Conservation (phyloP, 2,797 vertebrate genomes). For the Etheostoma perlongum region DNA sequence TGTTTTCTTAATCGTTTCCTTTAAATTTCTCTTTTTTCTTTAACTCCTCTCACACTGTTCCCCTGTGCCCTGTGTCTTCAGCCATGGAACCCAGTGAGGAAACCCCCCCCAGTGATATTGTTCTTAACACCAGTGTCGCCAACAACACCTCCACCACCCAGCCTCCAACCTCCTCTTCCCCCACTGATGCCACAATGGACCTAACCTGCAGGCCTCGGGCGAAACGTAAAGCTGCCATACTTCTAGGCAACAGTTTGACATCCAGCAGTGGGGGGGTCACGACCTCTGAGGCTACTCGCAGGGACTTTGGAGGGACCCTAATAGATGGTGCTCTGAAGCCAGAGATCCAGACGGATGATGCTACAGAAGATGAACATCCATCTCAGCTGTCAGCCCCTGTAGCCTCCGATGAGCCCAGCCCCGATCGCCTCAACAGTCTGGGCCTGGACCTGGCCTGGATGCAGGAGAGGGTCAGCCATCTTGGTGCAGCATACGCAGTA, state of each 20-base stretch:
- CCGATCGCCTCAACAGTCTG: constrained; percentile 68
- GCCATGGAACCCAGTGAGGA: constrained; percentile 62
- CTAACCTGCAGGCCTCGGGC: constrained; percentile 64
- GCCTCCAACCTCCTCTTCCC: constrained; percentile 19
- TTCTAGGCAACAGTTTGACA: constrained; percentile 8
- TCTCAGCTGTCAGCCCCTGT: constrained; percentile 45
- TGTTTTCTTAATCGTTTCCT: neutral
- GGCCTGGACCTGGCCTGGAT: constrained; percentile 79
- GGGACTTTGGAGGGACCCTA: constrained; percentile 40
- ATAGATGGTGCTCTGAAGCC: constrained; percentile 62
- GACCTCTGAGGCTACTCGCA: neutral
- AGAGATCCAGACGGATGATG: constrained; percentile 54
- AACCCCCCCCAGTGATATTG: constrained; percentile 25
- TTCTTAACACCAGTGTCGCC: constrained; percentile 30
- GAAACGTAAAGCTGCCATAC: constrained; percentile 55
- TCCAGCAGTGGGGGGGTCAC: neutral
- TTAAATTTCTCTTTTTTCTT: neutral
- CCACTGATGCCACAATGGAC: constrained; percentile 68
- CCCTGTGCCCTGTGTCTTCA: constrained; percentile 25
- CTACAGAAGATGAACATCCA: constrained; percentile 44
- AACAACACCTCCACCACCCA: constrained; percentile 26
- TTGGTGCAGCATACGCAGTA: constrained; percentile 75
- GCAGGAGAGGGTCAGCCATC: constrained; percentile 79
- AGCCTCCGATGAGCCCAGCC: constrained; percentile 56
- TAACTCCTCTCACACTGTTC: neutral